These are phyloP conservation scores for Picathartes gymnocephalus DNA, from an alignment of 2,113 vertebrate species.

Conservation along the genomic window DNA sequence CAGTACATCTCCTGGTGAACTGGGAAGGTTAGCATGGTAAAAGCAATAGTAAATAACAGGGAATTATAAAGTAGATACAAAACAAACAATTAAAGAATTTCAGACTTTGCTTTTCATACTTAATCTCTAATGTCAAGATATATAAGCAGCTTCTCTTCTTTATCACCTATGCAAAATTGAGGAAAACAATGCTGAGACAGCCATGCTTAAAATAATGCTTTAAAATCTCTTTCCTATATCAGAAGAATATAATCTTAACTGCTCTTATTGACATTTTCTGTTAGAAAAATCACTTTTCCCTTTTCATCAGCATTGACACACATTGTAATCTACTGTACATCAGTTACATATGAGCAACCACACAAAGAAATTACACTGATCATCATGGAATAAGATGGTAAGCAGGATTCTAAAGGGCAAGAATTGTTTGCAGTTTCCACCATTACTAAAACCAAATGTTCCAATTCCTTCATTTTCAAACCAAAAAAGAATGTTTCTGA, in stretches of 20 bases:
- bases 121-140: neutral
- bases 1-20: neutral
- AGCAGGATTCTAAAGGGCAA: neutral
- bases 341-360: neutral
- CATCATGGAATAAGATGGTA: neutral
- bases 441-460: neutral
- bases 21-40: neutral
- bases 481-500: neutral
- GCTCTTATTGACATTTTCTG: neutral
- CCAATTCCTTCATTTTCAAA: neutral
- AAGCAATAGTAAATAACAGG: neutral
- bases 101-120: neutral
- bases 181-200: neutral
- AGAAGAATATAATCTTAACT: neutral
- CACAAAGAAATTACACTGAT: neutral
- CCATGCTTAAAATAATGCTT: neutral
- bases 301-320: neutral
- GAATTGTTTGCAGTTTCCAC: neutral
- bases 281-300: neutral
- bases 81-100: neutral
- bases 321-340: neutral
- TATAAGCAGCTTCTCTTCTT: neutral
- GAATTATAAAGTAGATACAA: neutral
- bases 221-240: neutral
- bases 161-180: neutral